Conservation (phyloP, 2,113 vertebrate genomes). For the Monarcha castaneiventris region DNA sequence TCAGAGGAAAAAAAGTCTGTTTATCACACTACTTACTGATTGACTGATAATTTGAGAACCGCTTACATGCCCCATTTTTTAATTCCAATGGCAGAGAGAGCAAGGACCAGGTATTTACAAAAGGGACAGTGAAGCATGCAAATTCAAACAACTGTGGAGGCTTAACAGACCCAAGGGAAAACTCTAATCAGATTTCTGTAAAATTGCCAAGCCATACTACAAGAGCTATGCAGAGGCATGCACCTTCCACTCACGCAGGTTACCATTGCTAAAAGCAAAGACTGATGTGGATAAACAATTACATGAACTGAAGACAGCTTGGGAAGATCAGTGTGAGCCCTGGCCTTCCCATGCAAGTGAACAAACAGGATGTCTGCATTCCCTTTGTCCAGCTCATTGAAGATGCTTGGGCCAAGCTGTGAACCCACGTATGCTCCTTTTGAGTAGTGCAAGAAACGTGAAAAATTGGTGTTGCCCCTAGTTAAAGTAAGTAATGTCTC, state of each 20-base stretch:
- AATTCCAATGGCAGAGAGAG: neutral
- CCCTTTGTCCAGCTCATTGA: neutral
- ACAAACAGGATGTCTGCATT: neutral
- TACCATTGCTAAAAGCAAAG: neutral
- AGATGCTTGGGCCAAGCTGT: neutral
- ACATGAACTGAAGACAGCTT: neutral
- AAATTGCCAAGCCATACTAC: neutral
- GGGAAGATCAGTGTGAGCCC: neutral
- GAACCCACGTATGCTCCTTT: neutral
- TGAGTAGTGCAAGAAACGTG: neutral
- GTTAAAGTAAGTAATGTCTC: neutral
- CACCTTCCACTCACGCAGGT: neutral
- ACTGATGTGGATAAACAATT: neutral
- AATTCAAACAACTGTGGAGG: neutral
- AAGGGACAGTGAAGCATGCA: neutral
- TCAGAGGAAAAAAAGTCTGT: neutral
- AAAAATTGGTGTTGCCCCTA: neutral
- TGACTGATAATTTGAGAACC: neutral
- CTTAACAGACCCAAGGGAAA: neutral
- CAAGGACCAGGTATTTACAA: rapidly evolving
- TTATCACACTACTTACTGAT: neutral
- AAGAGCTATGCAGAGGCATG: neutral
- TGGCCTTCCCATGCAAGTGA: neutral
- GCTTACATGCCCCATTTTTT: neutral
- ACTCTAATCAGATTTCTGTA: neutral